Conservation (phyloP, 1,140 invertebrate genomes). For the Lasaia peninsularis region DNA sequence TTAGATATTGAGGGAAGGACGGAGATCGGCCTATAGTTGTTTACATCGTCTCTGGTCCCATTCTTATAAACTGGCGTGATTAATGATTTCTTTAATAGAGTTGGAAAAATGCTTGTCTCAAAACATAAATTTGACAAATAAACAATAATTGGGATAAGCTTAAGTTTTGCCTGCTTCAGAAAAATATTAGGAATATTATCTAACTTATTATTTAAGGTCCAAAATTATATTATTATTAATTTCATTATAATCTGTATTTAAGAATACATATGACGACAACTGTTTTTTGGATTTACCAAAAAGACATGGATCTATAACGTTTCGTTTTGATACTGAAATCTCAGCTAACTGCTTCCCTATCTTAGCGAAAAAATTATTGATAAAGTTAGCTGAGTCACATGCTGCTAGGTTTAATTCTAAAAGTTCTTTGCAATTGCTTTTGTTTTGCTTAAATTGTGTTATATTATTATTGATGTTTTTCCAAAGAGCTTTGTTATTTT, state of each 20-base stretch:
- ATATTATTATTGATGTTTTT: slow-evolving; percentile 28
- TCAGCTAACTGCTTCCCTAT: slow-evolving; percentile 24
- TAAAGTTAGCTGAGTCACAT: slow-evolving; percentile 19
- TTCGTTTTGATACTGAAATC: background rate
- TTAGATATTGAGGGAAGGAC: too few species aligned
- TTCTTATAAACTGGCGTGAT: too few species aligned
- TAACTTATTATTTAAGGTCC: too few species aligned
- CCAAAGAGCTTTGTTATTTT: slow-evolving; percentile 18
- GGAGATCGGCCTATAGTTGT: too few species aligned
- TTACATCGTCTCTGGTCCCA: too few species aligned
- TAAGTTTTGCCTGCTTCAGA: too few species aligned
- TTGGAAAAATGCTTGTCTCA: too few species aligned
- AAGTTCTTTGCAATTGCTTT: slow-evolving; percentile 13
- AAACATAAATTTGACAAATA: too few species aligned
- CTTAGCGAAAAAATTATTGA: slow-evolving; percentile 24
- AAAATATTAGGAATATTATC: too few species aligned
- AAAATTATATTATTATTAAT: slow-evolving; percentile 10
- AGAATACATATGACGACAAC: slow-evolving; percentile 20
- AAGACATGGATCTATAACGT: background rate
- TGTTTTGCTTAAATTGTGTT: slow-evolving; percentile 11
- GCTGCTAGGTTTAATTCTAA: slow-evolving; percentile 10
- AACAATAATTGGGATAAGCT: too few species aligned
- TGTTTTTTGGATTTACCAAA: background rate
- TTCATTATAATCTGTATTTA: slow-evolving; percentile 19
- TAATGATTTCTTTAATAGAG: too few species aligned